Base-by-base conservation (phyloP, 2,888 invertebrate species). In the Sylvicola cinctus region DNA sequence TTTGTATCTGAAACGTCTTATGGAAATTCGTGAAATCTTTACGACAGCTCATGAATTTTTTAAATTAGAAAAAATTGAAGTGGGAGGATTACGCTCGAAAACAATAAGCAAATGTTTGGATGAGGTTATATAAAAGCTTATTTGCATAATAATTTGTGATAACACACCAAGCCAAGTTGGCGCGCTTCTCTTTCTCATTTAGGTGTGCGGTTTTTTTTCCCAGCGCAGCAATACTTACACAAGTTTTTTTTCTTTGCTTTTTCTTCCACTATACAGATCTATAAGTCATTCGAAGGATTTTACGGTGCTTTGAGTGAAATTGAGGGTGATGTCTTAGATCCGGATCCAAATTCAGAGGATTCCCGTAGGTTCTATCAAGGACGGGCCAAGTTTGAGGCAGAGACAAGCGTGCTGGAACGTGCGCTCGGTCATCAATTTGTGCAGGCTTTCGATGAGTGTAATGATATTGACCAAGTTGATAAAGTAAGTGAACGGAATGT, bases 1-100 rank as follows among this genome's bases (percentile, higher is more conserved):
- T 36, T 50, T 62, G 2, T 83, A 74, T 48, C 58, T 70, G 36
- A 60, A 67, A 12, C 62, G 81, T 8, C 55, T 84, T 2, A 55
- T 60, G 33, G 63, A 74, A 46, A 64, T 84, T 4, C 62, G 76
- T 56, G 60, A 62, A 3, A 65, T 91, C 41, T 70, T 90, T 41
- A 68, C 72, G 29, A 74, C 78, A 0, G 77, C 77, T 0, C 61
- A 74, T 3, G 90, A 91, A 51, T 85, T 85, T 52, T 58, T 72
- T 30, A 88, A 87, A 50, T 54, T 91, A 39, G 91, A 93, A 54
- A 85, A 83, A 50, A 71, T 85, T 2, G 79, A 79, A 48, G 67
- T 83, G 36, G 74, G 75, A 29, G 31, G 31, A n/a, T 16, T 31
- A 16, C 31, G 12, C 4, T 15, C 16, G n/a, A 12, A 15, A 31